A percentile compares a stretch with the other conserved stretches of the same genome.
phyloP scores from a whole-genome alignment of 2,113 vertebrate genomes.

The Acanthisitta chloris region DNA sequence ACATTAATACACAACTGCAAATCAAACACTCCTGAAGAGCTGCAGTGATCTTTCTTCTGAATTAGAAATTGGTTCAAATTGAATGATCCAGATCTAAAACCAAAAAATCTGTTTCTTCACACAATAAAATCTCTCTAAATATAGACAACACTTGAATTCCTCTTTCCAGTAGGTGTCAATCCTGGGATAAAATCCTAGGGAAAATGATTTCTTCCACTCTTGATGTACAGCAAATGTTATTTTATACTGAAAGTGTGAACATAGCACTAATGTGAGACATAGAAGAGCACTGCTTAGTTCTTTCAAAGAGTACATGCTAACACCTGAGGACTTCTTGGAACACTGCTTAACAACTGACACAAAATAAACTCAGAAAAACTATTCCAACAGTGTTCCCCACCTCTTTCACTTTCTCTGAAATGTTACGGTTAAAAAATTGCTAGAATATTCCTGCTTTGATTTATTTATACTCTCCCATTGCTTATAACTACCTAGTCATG shows the following conservation, averaged over 20 bases:
- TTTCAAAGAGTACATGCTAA: background rate
- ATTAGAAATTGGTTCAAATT: background rate
- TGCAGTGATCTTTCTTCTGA: background rate
- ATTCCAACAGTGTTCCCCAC: background rate
- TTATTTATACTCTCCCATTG: slow-evolving; percentile 14
- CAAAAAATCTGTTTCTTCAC: background rate
- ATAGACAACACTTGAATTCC: background rate
- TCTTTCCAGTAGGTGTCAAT: background rate
- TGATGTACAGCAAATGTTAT: background rate
- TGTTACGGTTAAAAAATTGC: background rate
- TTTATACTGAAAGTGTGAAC: background rate
- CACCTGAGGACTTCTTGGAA: background rate
- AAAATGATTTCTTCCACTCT: background rate
- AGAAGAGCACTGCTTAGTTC: background rate
- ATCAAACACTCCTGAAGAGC: background rate
- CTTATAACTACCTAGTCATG: slow-evolving; percentile 2
- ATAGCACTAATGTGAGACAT: background rate
- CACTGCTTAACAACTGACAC: background rate
- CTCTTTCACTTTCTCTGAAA: background rate
- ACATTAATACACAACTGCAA: background rate
- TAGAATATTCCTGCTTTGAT: slow-evolving; percentile 15
- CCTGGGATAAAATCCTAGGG: background rate
- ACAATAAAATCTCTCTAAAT: background rate
- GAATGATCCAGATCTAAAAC: background rate
- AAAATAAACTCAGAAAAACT: background rate